Evolutionary conservation across 2,888 invertebrate species (phyloP), one percentile per base, ranked within the genome.

Genomic region (Entomobrya proxima): DNA sequence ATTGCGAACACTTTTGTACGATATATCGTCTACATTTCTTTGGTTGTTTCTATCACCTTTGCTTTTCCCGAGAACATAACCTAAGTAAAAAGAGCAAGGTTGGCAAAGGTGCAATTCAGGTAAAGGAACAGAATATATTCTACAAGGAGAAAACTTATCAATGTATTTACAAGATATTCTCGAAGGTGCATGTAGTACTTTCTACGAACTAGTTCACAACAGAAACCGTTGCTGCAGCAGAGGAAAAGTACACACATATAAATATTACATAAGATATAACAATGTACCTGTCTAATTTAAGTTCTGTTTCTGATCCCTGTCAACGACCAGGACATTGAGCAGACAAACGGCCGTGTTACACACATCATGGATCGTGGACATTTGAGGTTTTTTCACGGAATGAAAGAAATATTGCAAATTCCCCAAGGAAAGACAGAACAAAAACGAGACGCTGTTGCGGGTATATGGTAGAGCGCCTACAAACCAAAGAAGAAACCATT

Each of bases 331-430:
- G 52, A 75, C 21, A 44, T 61, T 9, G 58, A 77, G 61, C 77
- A 37, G 24, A 44, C 35, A 61, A 77, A 61, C 27, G 77, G 52
- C 35, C n/a, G 15, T 52, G 52, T 44, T 67, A 64, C 64, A 78
- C 32, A 72, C 55, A 40, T 64, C 37, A 37, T 55, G 80, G 80
- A 40, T 64, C 37, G 21, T 55, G 80, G 80, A 80, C 80, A 58
- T 40, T 80, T 69, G 55, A 58, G 2, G 32, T 18, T 64, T 37
- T 64, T 37, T 64, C 37, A 6, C 7, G 9, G 61, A 64, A 37
- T 72, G 72, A 21, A 58, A 58, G 21, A 72, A 58, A 58, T 80
- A 69, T 55, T 72, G 72, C 44, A 24, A 61, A 52, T 69, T 55
- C 80, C 80, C 40, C n/a, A 21, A 72, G 80, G 80, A 61, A 44